Conservation (phyloP, 1,140 invertebrate species). For the Drusus annulatus region DNA sequence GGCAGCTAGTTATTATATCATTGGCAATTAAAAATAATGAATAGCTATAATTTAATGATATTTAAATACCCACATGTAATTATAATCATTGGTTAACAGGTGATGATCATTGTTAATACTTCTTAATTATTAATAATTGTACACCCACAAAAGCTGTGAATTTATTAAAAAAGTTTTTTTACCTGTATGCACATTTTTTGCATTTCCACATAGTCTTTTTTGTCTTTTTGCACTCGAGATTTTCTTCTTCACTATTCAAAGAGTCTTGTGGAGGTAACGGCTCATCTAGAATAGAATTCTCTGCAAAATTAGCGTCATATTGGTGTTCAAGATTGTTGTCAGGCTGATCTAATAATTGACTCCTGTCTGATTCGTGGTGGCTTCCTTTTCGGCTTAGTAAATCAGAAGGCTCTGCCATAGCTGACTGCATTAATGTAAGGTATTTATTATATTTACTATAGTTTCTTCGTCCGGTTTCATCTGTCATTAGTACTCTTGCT, state of each 20-base stretch:
- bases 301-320: constrained; percentile 16
- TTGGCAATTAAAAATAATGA: no score
- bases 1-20: no score
- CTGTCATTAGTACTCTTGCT: constrained; percentile 89
- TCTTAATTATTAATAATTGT: no score
- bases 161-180: constrained; percentile 17
- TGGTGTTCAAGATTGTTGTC: constrained; percentile 26
- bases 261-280: background rate
- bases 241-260: constrained; percentile 52
- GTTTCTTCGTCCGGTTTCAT: constrained; percentile 91
- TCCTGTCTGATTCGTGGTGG: constrained; percentile 23
- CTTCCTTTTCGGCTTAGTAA: constrained; percentile 55
- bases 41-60: no score
- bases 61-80: no score
- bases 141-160: no score
- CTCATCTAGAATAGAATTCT: constrained; percentile 17
- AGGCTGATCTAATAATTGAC: constrained; percentile 31
- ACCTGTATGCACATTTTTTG: constrained; percentile 89
- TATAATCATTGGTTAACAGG: no score
- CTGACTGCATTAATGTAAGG: constrained; percentile 78
- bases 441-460: constrained; percentile 95
- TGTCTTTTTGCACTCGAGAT: constrained; percentile 65
- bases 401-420: constrained; percentile 57
- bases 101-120: no score
- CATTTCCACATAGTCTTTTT: constrained; percentile 76